phyloP scores from a whole-genome alignment of 2,113 vertebrate species.

The Cavia aperea region DNA sequence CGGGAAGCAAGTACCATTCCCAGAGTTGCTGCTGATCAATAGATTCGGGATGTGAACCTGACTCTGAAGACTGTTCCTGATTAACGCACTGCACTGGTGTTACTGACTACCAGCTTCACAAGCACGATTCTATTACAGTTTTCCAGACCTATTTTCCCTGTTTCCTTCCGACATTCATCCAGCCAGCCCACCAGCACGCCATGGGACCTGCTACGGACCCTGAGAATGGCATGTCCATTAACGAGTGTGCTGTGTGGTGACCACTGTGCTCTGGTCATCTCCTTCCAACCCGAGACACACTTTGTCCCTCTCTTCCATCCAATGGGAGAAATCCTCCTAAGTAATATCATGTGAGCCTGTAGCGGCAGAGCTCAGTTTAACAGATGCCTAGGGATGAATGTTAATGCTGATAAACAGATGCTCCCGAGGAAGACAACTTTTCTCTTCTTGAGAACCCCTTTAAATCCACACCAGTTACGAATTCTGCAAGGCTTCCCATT shows the following conservation, averaged over 20 bases:
- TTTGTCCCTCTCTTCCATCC: background rate
- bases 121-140: background rate
- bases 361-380: conserved; percentile 1
- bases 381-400: conserved; percentile 48
- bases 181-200: background rate
- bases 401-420: conserved; percentile 51
- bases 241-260: background rate
- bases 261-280: background rate
- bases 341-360: conserved; percentile 28
- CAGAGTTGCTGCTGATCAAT: background rate
- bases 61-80: background rate
- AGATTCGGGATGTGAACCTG: background rate
- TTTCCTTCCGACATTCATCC: background rate
- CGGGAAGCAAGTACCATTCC: background rate
- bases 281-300: background rate
- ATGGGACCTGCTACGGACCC: background rate
- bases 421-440: conserved; percentile 37
- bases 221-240: background rate
- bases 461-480: conserved; percentile 39
- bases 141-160: background rate
- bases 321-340: conserved; percentile 12
- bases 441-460: conserved; percentile 31
- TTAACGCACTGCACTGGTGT: background rate
- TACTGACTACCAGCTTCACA: background rate
- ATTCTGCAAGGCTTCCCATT: background rate